These are phyloP conservation scores for Trichonephila clavipes DNA, from an alignment of 1,140 invertebrate genomes.

Conservation along the genomic window DNA sequence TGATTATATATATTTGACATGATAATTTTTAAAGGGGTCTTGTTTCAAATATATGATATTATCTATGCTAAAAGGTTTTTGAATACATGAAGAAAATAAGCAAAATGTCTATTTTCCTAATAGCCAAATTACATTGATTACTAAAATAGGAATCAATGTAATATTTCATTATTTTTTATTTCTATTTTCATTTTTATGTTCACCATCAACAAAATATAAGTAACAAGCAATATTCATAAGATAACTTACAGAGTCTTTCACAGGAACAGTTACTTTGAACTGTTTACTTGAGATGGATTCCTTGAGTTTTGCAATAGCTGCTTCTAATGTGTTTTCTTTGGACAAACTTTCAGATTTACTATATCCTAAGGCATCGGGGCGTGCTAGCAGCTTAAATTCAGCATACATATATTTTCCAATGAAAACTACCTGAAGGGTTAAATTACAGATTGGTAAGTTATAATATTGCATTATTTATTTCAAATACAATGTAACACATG, in stretches of 20 bases:
- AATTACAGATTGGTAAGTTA: too few relatives aligned
- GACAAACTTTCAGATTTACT: not conserved
- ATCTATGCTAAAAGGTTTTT: too few relatives aligned
- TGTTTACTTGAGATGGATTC: not conserved
- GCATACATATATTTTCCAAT: conserved; percentile 43
- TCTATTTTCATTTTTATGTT: too few relatives aligned
- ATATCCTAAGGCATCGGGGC: not conserved
- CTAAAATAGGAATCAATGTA: not conserved
- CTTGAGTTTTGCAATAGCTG: conserved; percentile 43
- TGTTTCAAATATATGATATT: too few relatives aligned
- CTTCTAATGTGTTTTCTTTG: conserved; percentile 15
- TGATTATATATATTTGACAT: too few relatives aligned
- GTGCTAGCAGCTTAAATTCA: conserved; percentile 40
- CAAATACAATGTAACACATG: too few relatives aligned
- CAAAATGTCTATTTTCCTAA: not conserved
- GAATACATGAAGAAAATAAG: not conserved
- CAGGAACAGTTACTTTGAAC: conserved; percentile 17
- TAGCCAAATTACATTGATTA: too few relatives aligned
- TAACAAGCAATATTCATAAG: not conserved
- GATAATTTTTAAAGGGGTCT: too few relatives aligned
- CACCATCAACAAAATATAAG: too few relatives aligned
- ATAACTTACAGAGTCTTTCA: not conserved
- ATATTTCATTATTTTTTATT: not conserved
- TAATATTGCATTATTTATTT: too few relatives aligned
- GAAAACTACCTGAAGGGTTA: not conserved